Conservation (phyloP, 2,113 vertebrate genomes). For the Bucco capensis region DNA sequence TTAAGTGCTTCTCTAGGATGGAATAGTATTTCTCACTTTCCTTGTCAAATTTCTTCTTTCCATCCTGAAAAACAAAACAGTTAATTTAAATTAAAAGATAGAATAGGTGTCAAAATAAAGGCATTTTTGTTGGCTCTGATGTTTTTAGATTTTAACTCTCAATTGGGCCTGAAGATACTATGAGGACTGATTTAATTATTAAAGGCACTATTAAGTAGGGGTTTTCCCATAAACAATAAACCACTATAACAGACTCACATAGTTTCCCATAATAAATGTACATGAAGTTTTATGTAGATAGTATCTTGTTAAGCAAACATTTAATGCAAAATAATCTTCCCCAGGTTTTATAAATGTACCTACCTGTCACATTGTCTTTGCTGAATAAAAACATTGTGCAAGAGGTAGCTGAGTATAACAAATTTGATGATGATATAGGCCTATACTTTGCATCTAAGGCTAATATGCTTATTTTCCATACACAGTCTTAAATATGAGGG, state of each 20-base stretch:
- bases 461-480: constrained; percentile 1
- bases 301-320: not conserved
- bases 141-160: not conserved
- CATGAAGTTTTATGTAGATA: not conserved
- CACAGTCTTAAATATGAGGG: not conserved
- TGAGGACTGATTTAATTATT: not conserved
- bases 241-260: accelerated
- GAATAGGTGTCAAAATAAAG: not conserved
- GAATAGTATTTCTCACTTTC: constrained; percentile 96
- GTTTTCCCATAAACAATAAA: not conserved
- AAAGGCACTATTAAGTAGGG: not conserved
- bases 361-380: not conserved
- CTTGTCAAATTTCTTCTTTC: constrained; percentile 96
- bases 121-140: not conserved
- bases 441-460: not conserved
- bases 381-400: not conserved
- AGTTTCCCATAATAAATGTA: not conserved
- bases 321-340: not conserved
- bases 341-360: not conserved
- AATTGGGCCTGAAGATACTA: not conserved
- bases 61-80: constrained; percentile 79
- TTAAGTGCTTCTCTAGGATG: constrained; percentile 92
- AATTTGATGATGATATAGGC: not conserved
- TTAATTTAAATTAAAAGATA: not conserved
- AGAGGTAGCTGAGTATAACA: not conserved